Evolutionary conservation across 1,140 invertebrate genomes (phyloP).

Genomic region (Samia ricini): DNA sequence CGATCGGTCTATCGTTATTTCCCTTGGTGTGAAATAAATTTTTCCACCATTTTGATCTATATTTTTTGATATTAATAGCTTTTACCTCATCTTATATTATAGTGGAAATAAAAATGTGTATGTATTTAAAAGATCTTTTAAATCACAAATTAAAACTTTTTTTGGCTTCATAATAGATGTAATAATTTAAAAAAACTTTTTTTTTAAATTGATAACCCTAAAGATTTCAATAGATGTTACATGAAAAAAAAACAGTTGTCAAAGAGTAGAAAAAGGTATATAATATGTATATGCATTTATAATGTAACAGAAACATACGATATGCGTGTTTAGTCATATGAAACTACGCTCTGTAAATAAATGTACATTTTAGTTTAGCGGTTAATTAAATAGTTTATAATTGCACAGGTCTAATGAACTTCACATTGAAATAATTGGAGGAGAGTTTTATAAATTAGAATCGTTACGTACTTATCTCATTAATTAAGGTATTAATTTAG

Average conservation of each 20-base stretch:
- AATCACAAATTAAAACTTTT: too few relatives aligned
- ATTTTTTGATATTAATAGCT: background rate
- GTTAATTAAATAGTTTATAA: background rate
- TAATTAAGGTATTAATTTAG: background rate
- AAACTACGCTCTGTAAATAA: background rate
- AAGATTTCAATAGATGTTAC: too few relatives aligned
- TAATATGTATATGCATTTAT: too few relatives aligned
- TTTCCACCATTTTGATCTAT: slow-evolving; percentile 55
- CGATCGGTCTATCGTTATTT: slow-evolving; percentile 63
- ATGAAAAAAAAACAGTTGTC: too few relatives aligned
- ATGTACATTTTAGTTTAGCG: background rate
- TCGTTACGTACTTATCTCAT: background rate
- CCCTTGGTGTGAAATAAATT: slow-evolving; percentile 67
- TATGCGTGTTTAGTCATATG: too few relatives aligned
- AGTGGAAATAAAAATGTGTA: too few relatives aligned
- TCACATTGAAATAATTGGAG: background rate
- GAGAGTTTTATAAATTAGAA: background rate
- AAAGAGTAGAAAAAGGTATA: too few relatives aligned
- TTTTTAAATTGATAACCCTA: too few relatives aligned
- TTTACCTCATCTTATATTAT: background rate
- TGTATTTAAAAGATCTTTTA: too few relatives aligned
- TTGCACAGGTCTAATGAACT: background rate
- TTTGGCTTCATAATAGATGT: too few relatives aligned
- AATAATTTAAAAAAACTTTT: too few relatives aligned
- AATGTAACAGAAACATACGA: too few relatives aligned